Base-by-base conservation (phyloP, 2,888 invertebrate species). In the Cosmopolites sordidus region DNA sequence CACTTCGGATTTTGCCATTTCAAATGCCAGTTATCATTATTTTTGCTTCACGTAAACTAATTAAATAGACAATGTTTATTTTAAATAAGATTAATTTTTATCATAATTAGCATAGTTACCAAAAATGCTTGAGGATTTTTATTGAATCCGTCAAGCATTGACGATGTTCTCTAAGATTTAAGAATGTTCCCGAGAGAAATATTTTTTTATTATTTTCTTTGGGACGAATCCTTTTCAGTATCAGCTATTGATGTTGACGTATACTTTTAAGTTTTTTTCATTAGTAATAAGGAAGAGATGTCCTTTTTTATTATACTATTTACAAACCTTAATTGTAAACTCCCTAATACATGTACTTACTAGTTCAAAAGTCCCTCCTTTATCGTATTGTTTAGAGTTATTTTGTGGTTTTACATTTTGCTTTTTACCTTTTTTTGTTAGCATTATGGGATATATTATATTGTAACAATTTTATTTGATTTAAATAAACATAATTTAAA, bases 391-490 rank as follows among this genome's bases (percentile, higher is more conserved):
- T 45, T 48, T 51, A 48, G 47, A 45, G 4, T 33, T 57, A 47
- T 56, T 52, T 58, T 58, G 45, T 53, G 53, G 29, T 54, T 53
- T 56, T 51, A 53, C 27, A 51, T 48, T 51, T 54, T 30, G 54
- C 58, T 58, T 58, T 51, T 44, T 45, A 27, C 48, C 42, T 16
- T 41, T 51, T 50, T 58, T 58, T 55, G 52, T 58, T 55, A 52
- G 58, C 49, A 47, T 55, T 58, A 52, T 58, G 43, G 53, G 46
- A 58, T 57, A 56, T 58, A 58, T 54, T 58, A 54, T 58, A 58
- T 57, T 54, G 45, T 53, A 54, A 58, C 51, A 50, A 54, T 55
- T 58, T 57, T 58, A 48, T 55, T 51, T 55, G 58, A 58, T 51
- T 56, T 48, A 51, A 52, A 52, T 48, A 57, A 49, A 57, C 44